These are phyloP conservation scores for Diplodus puntazzo DNA, from an alignment of 2,797 vertebrate species.

Conservation along the genomic window DNA sequence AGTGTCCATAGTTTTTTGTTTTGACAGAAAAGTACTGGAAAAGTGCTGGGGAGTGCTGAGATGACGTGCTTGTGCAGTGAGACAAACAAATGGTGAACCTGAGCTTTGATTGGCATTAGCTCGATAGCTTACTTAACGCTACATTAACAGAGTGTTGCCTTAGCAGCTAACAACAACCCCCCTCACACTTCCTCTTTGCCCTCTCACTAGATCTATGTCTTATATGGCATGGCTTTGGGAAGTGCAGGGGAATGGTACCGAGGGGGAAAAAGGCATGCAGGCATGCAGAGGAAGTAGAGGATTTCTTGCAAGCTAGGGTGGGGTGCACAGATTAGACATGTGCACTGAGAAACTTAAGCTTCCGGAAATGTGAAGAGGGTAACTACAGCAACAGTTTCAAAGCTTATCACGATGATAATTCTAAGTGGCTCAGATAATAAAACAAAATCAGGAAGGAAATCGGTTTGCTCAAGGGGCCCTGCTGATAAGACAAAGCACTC, in stretches of 20 bases:
- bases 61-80: no score
- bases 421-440: no score
- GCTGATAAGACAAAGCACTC: not conserved
- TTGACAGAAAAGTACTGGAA: no score
- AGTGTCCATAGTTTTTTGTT: no score
- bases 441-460: no score
- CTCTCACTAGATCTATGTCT: slow-evolving; percentile 23
- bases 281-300: slow-evolving; percentile 53
- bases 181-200: not conserved
- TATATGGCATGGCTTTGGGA: slow-evolving; percentile 11
- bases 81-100: no score
- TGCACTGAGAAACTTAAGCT: slow-evolving; percentile 31
- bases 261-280: not conserved
- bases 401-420: not conserved
- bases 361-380: slow-evolving; percentile 11
- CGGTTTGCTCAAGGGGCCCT: no score
- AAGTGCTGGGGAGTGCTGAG: no score
- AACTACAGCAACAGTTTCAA: slow-evolving; percentile 4
- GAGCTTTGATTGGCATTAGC: no score
- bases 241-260: not conserved
- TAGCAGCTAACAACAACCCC: not conserved
- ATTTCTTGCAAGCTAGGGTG: slow-evolving; percentile 48
- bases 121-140: no score
- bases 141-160: no score
- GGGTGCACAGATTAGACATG: slow-evolving; percentile 50